Percentiles rank a stretch among this genome's conserved stretches.
phyloP scores from a whole-genome alignment of 2,113 vertebrate genomes.

The Mormyrus iriodes region DNA sequence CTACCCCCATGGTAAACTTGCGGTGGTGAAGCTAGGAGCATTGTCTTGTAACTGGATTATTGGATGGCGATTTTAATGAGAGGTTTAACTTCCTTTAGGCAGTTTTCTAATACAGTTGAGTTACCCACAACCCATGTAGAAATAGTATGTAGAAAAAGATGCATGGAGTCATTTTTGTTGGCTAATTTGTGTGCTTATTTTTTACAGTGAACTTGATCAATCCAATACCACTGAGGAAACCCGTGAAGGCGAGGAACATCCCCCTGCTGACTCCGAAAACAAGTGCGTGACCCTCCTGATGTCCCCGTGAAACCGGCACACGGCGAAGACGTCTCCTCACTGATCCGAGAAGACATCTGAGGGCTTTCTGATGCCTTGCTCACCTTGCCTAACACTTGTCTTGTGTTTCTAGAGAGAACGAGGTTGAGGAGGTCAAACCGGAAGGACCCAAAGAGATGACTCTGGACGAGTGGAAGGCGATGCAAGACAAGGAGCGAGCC shows the following conservation, averaged over 20 bases:
- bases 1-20: not conserved
- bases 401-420: slow-evolving; percentile 76
- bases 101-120: not conserved
- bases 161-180: not conserved
- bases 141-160: not conserved
- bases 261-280: slow-evolving; percentile 90
- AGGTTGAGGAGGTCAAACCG: slow-evolving; percentile 92
- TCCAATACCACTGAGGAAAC: slow-evolving; percentile 87
- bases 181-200: not conserved
- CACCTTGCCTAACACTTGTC: too few relatives aligned
- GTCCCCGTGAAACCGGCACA: not conserved
- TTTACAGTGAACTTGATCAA: slow-evolving; percentile 87
- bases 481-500: slow-evolving; percentile 91
- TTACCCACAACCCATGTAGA: not conserved
- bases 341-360: not conserved
- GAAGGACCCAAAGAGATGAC: slow-evolving; percentile 98
- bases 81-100: not conserved
- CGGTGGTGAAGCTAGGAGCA: not conserved
- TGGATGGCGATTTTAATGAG: not conserved
- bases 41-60: not conserved
- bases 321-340: not conserved
- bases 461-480: slow-evolving; percentile 97
- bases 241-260: slow-evolving; percentile 92
- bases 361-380: not conserved
- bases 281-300: slow-evolving; percentile 66